These are phyloP conservation scores for Poeciliopsis prolifica DNA, from an alignment of 2,113 vertebrate genomes.

Conservation along the genomic window DNA sequence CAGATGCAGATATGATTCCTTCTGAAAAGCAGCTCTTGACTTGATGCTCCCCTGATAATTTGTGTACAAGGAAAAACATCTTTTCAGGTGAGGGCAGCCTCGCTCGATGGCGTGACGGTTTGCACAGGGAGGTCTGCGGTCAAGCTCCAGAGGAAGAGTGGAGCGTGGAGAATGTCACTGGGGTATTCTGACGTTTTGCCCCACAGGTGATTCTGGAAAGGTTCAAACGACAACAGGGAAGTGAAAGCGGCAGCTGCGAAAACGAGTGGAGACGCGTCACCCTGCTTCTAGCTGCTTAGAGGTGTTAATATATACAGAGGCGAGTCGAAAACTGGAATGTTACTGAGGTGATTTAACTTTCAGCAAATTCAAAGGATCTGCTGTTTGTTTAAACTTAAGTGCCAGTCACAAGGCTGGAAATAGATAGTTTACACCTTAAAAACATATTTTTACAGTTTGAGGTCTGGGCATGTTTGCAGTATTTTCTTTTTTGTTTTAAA, in stretches of 20 bases:
- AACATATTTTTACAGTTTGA: no score
- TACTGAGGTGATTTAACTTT: background rate
- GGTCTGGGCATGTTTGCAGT: background rate
- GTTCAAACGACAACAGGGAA: slow-evolving; percentile 57
- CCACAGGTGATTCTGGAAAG: slow-evolving; percentile 51
- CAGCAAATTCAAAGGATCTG: background rate
- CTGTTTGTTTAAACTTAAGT: slow-evolving; percentile 10
- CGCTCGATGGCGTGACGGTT: slow-evolving; percentile 53
- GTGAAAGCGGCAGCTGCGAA: slow-evolving; percentile 61
- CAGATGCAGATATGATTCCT: slow-evolving; percentile 29
- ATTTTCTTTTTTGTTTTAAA: background rate
- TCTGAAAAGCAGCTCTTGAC: slow-evolving; percentile 19
- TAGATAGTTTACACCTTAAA: background rate
- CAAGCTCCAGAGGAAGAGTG: slow-evolving; percentile 56
- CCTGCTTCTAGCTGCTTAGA: slow-evolving; percentile 12
- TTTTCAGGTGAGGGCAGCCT: slow-evolving; percentile 47
- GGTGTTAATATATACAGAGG: slow-evolving; percentile 1
- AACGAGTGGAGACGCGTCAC: slow-evolving; percentile 21
- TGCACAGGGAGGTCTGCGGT: slow-evolving; percentile 53
- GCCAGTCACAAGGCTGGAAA: background rate
- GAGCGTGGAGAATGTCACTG: slow-evolving; percentile 51
- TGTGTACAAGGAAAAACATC: slow-evolving; percentile 25
- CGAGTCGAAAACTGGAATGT: slow-evolving; percentile 1
- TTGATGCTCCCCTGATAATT: slow-evolving; percentile 26
- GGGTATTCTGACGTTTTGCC: slow-evolving; percentile 54